phyloP scores from a whole-genome alignment of 2,113 vertebrate genomes.

The Charina bottae region DNA sequence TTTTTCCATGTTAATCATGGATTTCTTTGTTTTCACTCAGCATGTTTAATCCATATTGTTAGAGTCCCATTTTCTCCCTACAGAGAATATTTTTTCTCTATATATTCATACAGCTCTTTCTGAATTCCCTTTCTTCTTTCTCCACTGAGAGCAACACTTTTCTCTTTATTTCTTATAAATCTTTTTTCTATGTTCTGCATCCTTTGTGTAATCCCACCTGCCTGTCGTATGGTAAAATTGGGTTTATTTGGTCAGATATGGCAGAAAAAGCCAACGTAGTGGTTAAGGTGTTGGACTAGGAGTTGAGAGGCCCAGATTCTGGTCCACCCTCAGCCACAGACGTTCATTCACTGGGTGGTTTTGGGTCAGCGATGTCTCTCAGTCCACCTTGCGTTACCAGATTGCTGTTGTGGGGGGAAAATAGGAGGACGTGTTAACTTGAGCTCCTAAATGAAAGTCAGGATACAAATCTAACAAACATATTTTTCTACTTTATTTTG shows the following conservation, averaged over 20 bases:
- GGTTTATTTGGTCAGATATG: not conserved
- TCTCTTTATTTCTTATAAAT: not conserved
- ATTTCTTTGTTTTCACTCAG: not conserved
- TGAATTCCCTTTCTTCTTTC: not conserved
- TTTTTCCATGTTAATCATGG: not conserved
- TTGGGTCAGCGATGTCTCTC: not conserved
- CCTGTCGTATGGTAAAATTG: not conserved
- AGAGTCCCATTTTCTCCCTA: not conserved
- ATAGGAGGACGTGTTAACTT: not conserved
- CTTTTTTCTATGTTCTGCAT: not conserved
- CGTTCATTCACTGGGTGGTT: not conserved
- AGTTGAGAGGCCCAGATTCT: not conserved
- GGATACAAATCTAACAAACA: not conserved
- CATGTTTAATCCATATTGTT: not conserved
- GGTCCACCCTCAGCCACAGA: not conserved
- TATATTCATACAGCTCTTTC: not conserved
- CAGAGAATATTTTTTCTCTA: not conserved
- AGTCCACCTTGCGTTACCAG: not conserved
- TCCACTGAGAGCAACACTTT: not conserved
- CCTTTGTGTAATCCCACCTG: too few species aligned
- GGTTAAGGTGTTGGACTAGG: not conserved
- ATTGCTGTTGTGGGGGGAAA: not conserved
- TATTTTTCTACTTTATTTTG: not conserved
- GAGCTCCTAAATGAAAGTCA: not conserved
- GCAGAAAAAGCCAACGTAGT: not conserved